Base-by-base conservation (phyloP, 1,140 invertebrate genomes). In the Achroia grisella region DNA sequence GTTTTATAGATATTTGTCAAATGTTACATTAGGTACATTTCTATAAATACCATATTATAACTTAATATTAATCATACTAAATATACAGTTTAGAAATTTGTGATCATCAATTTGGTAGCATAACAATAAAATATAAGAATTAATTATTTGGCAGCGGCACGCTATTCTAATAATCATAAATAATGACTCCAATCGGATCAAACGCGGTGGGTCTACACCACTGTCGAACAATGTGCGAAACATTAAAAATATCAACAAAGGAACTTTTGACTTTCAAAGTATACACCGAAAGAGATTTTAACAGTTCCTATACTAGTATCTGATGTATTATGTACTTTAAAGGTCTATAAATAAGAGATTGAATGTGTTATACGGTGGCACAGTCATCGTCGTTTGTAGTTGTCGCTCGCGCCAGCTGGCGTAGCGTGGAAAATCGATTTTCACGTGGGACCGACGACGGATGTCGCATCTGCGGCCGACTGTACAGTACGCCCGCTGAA, bases 191-290 rank as follows among this genome's bases (percentile, higher is more conserved):
- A 79, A 85, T 80, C 77, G 70, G 78, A 79, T 81, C 70, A 75
- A 85, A 75, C 76, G 77, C 66, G 75, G 78, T 75, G 59, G 70
- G 77, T 80, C 76, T 44, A 39, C 55, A 47, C 62, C 56, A 51
- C 48, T 44, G 6, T 45, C 54, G 56, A 70, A 85, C 81, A 85
- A 85, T 82, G 78, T 82, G 78, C 78, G 75, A 84, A 79, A 85
- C 81, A 81, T 85, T 85, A 81, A 85, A 85, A 82, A 82, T 82
- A 85, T 82, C 81, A 82, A 85, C 81, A 85, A 85, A 78, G 63
- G 71, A 75, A 78, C 81, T 85, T 84, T 78, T 84, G 78, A 84
- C 75, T 75, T 79, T 80, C 71, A 81, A 75, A 78, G 71, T 79
- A 84, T 78, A 75, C 54, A 47, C 43, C 39, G 46, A 54, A 48